These are phyloP conservation scores for Geopemphigus sp. DNA, from an alignment of 1,140 invertebrate genomes.

Conservation along the genomic window DNA sequence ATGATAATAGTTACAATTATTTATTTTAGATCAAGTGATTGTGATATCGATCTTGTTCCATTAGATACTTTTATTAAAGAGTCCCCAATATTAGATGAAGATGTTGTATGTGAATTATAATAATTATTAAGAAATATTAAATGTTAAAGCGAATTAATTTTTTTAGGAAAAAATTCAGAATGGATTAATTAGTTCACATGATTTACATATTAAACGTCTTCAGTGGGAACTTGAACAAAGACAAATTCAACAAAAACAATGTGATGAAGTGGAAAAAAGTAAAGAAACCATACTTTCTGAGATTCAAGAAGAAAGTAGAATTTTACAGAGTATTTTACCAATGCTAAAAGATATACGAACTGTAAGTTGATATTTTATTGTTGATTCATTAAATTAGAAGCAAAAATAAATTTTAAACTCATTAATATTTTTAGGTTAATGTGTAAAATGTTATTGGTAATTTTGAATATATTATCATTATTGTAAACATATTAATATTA, in stretches of 20 bases:
- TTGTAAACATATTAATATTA: no score
- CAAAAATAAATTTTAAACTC: no score
- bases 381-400: background rate
- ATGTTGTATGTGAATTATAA: conserved; percentile 12
- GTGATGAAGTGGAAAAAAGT: conserved; percentile 44
- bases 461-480: no score
- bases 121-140: background rate
- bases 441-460: no score
- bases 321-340: conserved; percentile 42
- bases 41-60: conserved; percentile 41
- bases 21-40: conserved; percentile 34
- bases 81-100: background rate
- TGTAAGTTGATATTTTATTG: conserved; percentile 2
- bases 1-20: background rate
- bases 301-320: conserved; percentile 44
- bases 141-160: background rate
- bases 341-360: conserved; percentile 44
- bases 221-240: conserved; percentile 41
- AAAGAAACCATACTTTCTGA: conserved; percentile 47
- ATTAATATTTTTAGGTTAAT: no score
- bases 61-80: conserved; percentile 25
- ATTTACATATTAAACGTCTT: conserved; percentile 39
- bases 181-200: conserved; percentile 27
- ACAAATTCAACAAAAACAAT: conserved; percentile 48
- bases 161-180: conserved; percentile 22